These are phyloP conservation scores for Napeogenes inachia DNA, from an alignment of 2,888 invertebrate genomes.

Conservation along the genomic window DNA sequence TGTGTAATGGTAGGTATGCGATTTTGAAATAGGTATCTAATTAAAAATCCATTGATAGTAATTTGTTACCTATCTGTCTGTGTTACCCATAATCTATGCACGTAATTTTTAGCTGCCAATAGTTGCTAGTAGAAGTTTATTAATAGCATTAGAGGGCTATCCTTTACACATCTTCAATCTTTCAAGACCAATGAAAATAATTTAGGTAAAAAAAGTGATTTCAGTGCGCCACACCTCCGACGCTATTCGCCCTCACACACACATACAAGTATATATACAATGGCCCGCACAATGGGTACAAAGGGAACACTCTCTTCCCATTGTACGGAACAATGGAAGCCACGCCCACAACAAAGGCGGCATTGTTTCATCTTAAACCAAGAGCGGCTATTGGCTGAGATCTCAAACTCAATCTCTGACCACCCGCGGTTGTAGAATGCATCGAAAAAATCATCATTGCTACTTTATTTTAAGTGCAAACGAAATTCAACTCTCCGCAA, in stretches of 20 bases:
- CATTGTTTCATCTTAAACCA: conserved; percentile 66
- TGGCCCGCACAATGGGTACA: conserved; percentile 59
- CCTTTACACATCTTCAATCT: background rate
- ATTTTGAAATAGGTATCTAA: too few relatives aligned
- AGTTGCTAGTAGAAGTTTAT: too few relatives aligned
- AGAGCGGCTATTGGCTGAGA: conserved; percentile 26
- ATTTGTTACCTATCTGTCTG: too few relatives aligned
- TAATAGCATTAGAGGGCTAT: background rate
- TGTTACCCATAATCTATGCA: too few relatives aligned
- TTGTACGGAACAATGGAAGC: conserved; percentile 67
- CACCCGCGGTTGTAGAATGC: conserved; percentile 58
- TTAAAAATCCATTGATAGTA: too few relatives aligned
- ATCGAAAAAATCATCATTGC: conserved; percentile 45
- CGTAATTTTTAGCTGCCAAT: too few relatives aligned
- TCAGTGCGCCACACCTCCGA: conserved; percentile 22
- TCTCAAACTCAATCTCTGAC: conserved; percentile 37
- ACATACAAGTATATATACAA: conserved; percentile 51
- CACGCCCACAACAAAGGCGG: conserved; percentile 63
- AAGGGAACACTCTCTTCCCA: conserved; percentile 68
- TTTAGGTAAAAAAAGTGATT: conserved; percentile 22
- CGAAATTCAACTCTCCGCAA: conserved; percentile 16
- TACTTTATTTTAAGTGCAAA: conserved; percentile 38
- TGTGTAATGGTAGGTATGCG: too few relatives aligned
- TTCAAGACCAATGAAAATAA: conserved; percentile 21
- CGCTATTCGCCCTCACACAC: conserved; percentile 20